Base-by-base conservation (phyloP, 2,888 invertebrate species). In the Vannuccia rotundouncinata region DNA sequence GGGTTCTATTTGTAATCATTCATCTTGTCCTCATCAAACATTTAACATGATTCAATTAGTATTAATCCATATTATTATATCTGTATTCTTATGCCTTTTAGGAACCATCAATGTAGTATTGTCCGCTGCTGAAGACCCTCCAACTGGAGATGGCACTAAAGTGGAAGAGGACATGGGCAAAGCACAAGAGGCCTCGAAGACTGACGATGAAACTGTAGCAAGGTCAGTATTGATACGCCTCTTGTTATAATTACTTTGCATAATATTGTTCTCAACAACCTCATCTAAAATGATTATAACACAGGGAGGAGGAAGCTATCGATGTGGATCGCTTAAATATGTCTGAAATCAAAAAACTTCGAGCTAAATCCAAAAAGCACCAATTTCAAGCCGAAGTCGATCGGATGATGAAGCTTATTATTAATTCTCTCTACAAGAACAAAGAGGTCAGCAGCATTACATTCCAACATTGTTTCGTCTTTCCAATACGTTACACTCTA, bases 391-490 rank as follows among this genome's bases (percentile, higher is more conserved):
- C 99, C 0, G 99, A 99, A 90, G 99, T 99, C 66, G 96, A 96
- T 90, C 93, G 98, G 81, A 97, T 99, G 96, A 99, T 99, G 99
- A 99, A 99, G 89, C 91, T 99, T 81, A 99, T 99, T 89, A 99
- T 99, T 88, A 99, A 99, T 90, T 99, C 99, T 5, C 90, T 99
- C 5, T 99, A 99, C 89, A 92, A 95, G 85, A 99, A 99, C 89
- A 99, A 99, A 90, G 99, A 99, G 90, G 93, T 92, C 86, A 84
- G 86, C n/a, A n/a, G n/a, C n/a, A n/a, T n/a, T n/a, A 75, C 30
- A 29, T 1, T 13, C 1, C 1, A 25, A 59, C 10, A 13, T 13
- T 13, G 45, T 5, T 45, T 5, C 17, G 5, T 45, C 10, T 45
- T 45, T 74, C 28, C 25, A 74, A 74, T 74, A 13, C 74, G 74